These are phyloP conservation scores for Petaurus breviceps DNA, from an alignment of 2,113 vertebrate genomes.

Conservation along the genomic window DNA sequence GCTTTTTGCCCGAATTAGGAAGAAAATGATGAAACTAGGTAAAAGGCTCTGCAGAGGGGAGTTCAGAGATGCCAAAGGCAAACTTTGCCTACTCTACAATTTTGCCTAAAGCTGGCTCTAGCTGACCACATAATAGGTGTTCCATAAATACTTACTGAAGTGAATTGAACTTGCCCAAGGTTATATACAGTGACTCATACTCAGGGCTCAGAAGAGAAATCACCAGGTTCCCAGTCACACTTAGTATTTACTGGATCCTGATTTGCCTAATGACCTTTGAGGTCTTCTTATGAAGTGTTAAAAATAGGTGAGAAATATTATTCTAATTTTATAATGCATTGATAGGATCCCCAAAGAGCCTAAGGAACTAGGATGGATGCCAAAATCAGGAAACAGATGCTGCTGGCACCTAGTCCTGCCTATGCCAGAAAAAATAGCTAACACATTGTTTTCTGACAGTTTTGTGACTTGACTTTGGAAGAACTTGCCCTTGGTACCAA, in stretches of 20 bases:
- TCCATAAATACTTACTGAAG: background rate
- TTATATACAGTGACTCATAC: conserved; percentile 5
- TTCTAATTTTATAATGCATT: conserved; percentile 36
- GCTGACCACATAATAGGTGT: background rate
- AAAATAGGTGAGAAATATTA: conserved; percentile 14
- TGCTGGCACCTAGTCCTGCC: conserved; percentile 29
- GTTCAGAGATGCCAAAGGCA: background rate
- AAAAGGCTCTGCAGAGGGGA: background rate
- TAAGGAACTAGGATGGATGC: conserved; percentile 1
- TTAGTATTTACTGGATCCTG: conserved; percentile 27
- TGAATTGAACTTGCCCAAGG: conserved; percentile 14
- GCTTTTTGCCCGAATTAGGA: background rate
- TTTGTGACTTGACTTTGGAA: background rate
- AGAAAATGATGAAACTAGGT: background rate
- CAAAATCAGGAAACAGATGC: conserved; percentile 56
- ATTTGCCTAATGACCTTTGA: conserved; percentile 8
- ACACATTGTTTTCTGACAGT: background rate
- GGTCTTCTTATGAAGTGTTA: background rate
- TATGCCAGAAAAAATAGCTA: background rate
- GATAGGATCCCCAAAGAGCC: conserved; percentile 37
- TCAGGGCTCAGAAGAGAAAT: background rate
- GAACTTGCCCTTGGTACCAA: background rate
- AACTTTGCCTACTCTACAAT: background rate
- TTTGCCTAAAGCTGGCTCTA: background rate
- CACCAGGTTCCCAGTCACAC: background rate